phyloP scores from a whole-genome alignment of 2,113 vertebrate genomes.

The Podarcis raffonei region DNA sequence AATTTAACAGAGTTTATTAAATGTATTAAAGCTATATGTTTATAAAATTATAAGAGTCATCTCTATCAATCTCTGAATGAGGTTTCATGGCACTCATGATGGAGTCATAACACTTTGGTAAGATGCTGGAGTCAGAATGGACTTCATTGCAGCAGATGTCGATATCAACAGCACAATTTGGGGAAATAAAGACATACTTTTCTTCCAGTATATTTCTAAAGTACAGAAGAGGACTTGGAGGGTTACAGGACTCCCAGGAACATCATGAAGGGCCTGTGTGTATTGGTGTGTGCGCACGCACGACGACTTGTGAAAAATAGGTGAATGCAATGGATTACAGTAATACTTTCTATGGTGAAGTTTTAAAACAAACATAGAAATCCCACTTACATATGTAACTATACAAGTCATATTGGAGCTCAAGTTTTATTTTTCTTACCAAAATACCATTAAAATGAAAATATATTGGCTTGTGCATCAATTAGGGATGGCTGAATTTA shows the following conservation, averaged over 20 bases:
- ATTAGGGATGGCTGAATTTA: too few species aligned
- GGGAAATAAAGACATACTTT: background rate
- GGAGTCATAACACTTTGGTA: background rate
- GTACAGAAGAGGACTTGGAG: background rate
- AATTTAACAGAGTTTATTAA: conserved; percentile 19
- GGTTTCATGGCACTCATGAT: background rate
- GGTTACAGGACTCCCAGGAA: background rate
- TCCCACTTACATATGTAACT: background rate
- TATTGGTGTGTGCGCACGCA: background rate
- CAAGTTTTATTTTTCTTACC: background rate
- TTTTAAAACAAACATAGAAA: background rate
- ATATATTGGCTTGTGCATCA: background rate
- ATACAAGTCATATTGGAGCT: background rate
- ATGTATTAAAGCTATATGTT: conserved; percentile 9
- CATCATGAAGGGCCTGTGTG: background rate
- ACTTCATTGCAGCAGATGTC: background rate
- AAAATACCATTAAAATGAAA: background rate
- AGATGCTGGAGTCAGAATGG: background rate
- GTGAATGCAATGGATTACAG: background rate
- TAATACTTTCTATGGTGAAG: background rate
- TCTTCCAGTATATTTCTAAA: background rate
- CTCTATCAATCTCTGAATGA: background rate
- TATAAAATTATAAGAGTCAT: background rate
- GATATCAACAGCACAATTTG: background rate
- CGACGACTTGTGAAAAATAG: background rate